A percentile compares a stretch with the other conserved stretches of the same genome.
Evolutionary conservation across 1,140 invertebrate genomes (phyloP).

Genomic region (Euschistus heros): DNA sequence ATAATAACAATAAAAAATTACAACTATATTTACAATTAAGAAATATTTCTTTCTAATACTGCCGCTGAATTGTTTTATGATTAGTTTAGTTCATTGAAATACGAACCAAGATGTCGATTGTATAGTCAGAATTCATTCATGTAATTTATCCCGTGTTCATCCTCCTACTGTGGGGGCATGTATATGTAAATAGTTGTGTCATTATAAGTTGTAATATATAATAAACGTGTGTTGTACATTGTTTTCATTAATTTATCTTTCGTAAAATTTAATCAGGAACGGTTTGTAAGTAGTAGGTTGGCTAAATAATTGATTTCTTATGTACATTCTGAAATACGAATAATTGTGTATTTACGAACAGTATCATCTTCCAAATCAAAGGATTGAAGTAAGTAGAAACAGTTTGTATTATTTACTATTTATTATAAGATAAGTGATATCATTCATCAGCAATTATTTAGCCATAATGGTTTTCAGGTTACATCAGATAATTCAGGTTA

Average conservation of each 20-base stretch:
- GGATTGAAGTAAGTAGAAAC: slow-evolving; percentile 1
- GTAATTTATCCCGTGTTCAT: slow-evolving; percentile 29
- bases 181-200: slow-evolving; percentile 30
- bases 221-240: slow-evolving; percentile 26
- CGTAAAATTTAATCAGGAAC: not conserved
- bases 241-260: not conserved
- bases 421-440: too few relatives aligned
- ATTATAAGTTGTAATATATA: slow-evolving; percentile 28
- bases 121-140: slow-evolving; percentile 29
- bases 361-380: not conserved
- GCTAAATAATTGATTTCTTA: slow-evolving; percentile 9
- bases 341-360: slow-evolving; percentile 6
- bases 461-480: slow-evolving; percentile 8
- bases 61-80: not conserved
- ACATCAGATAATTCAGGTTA: slow-evolving; percentile 13
- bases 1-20: not conserved
- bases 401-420: too few relatives aligned
- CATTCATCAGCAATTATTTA: not conserved
- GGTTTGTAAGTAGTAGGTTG: not conserved
- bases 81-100: not conserved
- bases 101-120: slow-evolving; percentile 29
- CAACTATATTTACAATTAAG: not conserved
- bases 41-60: too few relatives aligned
- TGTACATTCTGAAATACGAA: slow-evolving; percentile 1
- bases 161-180: slow-evolving; percentile 28